A percentile compares a stretch with the other conserved stretches of the same genome.
Evolutionary conservation across 2,888 invertebrate species (phyloP).

Genomic region (Protophormia terraenovae): DNA sequence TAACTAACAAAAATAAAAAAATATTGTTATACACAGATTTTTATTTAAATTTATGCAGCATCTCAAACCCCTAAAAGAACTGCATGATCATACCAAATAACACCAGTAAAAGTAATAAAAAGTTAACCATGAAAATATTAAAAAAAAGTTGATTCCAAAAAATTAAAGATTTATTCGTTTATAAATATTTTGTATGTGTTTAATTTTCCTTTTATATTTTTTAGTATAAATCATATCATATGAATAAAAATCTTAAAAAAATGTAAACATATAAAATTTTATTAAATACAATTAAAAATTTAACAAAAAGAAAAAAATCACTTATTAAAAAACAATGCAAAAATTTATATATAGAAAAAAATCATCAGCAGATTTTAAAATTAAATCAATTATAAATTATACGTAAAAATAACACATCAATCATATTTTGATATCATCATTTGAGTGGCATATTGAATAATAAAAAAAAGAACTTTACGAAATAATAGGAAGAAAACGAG

Average conservation of each 20-base stretch:
- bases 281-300: slow-evolving; percentile 14
- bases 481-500: not conserved
- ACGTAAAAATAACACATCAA: slow-evolving; percentile 23
- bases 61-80: not conserved
- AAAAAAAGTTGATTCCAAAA: not conserved
- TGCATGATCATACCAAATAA: not conserved
- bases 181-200: not conserved
- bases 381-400: slow-evolving; percentile 17
- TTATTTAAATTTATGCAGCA: slow-evolving; percentile 29
- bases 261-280: slow-evolving; percentile 4
- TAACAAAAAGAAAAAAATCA: not conserved
- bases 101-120: slow-evolving; percentile 17
- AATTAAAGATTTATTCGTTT: not conserved
- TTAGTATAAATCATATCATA: slow-evolving; percentile 45
- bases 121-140: slow-evolving; percentile 25
- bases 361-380: slow-evolving; percentile 16
- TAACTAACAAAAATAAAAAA: not conserved
- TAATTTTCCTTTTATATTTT: not conserved
- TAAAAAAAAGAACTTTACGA: slow-evolving; percentile 4
- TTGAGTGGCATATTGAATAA: slow-evolving; percentile 6
- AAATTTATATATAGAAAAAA: slow-evolving; percentile 7
- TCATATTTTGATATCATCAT: slow-evolving; percentile 19
- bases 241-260: slow-evolving; percentile 14
- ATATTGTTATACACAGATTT: slow-evolving; percentile 37
- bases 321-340: not conserved